These are phyloP conservation scores for Atherinosoma microstoma DNA, from an alignment of 2,797 vertebrate species.

Conservation along the genomic window DNA sequence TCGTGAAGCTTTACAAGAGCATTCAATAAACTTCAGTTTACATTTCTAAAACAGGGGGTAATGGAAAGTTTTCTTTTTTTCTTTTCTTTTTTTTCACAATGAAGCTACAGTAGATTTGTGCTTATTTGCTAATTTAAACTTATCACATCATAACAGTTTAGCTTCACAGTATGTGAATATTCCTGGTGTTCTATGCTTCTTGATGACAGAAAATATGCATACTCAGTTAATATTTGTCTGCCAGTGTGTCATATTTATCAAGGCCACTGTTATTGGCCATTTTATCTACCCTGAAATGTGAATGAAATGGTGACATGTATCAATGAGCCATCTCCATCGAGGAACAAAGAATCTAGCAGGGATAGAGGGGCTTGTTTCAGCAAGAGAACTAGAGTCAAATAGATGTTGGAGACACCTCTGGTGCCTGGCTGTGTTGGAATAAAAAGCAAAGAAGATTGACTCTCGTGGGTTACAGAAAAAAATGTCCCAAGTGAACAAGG, in stretches of 20 bases:
- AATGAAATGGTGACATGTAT: slow-evolving; percentile 45
- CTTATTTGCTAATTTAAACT: background rate
- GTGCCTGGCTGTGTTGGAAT: slow-evolving; percentile 31
- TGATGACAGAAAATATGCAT: background rate
- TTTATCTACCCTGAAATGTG: slow-evolving; percentile 25
- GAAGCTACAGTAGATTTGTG: slow-evolving; percentile 3
- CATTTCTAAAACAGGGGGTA: too few species aligned
- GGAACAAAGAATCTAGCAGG: slow-evolving; percentile 17
- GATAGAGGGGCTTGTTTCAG: slow-evolving; percentile 31
- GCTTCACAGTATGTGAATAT: background rate
- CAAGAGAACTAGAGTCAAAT: slow-evolving; percentile 32
- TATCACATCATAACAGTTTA: background rate
- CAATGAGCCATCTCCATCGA: slow-evolving; percentile 30
- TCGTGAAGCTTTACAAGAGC: background rate
- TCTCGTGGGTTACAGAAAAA: slow-evolving; percentile 26
- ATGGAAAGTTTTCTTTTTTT: background rate
- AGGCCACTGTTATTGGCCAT: slow-evolving; percentile 18
- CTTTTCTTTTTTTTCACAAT: background rate
- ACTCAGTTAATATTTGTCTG: slow-evolving; percentile 2
- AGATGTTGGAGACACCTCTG: slow-evolving; percentile 47
- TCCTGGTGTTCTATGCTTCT: background rate
- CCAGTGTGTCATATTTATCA: slow-evolving; percentile 19
- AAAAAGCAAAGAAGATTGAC: slow-evolving; percentile 43
- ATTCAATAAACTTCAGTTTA: background rate
- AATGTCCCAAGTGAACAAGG: slow-evolving; percentile 33